Percentiles rank a stretch among this genome's conserved stretches.
Evolutionary conservation across 2,113 vertebrate species (phyloP).

Genomic region (Hippocampus mohnikei): DNA sequence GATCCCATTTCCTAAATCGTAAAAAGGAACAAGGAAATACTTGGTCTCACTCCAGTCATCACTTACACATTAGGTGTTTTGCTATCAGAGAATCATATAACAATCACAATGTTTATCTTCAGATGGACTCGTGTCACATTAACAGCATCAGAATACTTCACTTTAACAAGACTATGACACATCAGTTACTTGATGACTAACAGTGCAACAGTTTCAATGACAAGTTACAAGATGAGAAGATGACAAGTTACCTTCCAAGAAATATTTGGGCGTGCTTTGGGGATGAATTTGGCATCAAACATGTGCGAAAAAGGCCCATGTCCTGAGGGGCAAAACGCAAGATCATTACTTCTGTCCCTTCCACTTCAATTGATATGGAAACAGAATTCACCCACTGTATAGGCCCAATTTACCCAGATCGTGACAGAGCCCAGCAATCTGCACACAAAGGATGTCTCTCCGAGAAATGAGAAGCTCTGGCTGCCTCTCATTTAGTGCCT

Average conservation of each 20-base stretch:
- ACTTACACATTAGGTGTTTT: conserved; percentile 11
- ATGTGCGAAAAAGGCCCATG: conserved; percentile 97
- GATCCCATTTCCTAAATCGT: conserved; percentile 4
- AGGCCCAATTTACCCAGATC: conserved; percentile 80
- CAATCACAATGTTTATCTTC: background rate
- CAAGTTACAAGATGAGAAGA: conserved; percentile 71
- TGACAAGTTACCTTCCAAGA: conserved; percentile 80
- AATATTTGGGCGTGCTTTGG: conserved; percentile 70
- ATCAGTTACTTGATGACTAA: background rate
- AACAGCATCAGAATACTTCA: background rate
- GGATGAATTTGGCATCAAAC: conserved; percentile 92
- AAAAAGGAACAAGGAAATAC: no score
- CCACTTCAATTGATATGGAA: background rate
- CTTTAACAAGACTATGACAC: background rate
- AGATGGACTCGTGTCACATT: background rate
- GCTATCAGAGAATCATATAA: conserved; percentile 9
- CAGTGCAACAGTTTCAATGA: background rate
- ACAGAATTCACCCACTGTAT: background rate
- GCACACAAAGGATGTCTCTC: conserved; percentile 87
- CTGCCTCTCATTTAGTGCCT: conserved; percentile 76
- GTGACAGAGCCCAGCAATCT: conserved; percentile 94
- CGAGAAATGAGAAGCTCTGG: conserved; percentile 81
- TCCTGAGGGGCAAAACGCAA: conserved; percentile 64
- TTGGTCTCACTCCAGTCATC: conserved; percentile 5
- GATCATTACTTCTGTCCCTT: background rate